Evolutionary conservation across 2,888 invertebrate genomes (phyloP).

Genomic region (Drosophila fulvimacula): DNA sequence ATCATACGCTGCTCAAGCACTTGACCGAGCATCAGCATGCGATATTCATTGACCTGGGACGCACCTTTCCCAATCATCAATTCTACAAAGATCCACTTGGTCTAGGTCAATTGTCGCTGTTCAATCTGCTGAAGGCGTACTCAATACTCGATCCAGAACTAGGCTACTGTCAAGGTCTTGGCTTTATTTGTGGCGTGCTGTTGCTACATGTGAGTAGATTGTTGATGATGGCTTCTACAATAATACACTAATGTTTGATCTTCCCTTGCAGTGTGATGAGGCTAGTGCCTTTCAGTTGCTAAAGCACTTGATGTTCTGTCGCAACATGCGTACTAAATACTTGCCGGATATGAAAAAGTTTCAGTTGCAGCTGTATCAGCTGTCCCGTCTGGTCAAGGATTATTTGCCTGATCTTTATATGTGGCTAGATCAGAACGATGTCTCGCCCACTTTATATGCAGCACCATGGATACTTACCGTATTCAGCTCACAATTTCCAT

Average conservation of each 20-base stretch:
- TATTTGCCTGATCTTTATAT: slow-evolving; percentile 93
- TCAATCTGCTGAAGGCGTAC: slow-evolving; percentile 97
- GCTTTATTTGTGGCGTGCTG: slow-evolving; percentile 97
- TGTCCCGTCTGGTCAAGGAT: slow-evolving; percentile 96
- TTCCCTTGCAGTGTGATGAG: slow-evolving; percentile 92
- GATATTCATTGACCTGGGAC: slow-evolving; percentile 96
- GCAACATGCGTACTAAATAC: slow-evolving; percentile 95
- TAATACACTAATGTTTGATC: neutral
- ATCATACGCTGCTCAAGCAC: slow-evolving; percentile 92
- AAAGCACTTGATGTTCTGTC: slow-evolving; percentile 95
- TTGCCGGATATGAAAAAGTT: slow-evolving; percentile 97
- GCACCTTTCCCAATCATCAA: slow-evolving; percentile 95
- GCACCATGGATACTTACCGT: slow-evolving; percentile 97
- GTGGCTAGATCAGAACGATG: slow-evolving; percentile 94
- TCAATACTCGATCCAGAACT: slow-evolving; percentile 97
- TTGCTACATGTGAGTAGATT: slow-evolving; percentile 92
- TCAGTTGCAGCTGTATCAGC: slow-evolving; percentile 95
- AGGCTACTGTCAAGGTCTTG: slow-evolving; percentile 98
- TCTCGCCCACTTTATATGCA: slow-evolving; percentile 96
- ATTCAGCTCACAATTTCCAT: slow-evolving; percentile 98
- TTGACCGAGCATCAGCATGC: slow-evolving; percentile 98
- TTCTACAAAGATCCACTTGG: slow-evolving; percentile 97
- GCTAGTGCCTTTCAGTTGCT: slow-evolving; percentile 94
- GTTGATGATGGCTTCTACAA: neutral
- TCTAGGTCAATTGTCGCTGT: slow-evolving; percentile 96